These are phyloP conservation scores for Mantis religiosa DNA, from an alignment of 2,888 invertebrate genomes.

Conservation along the genomic window DNA sequence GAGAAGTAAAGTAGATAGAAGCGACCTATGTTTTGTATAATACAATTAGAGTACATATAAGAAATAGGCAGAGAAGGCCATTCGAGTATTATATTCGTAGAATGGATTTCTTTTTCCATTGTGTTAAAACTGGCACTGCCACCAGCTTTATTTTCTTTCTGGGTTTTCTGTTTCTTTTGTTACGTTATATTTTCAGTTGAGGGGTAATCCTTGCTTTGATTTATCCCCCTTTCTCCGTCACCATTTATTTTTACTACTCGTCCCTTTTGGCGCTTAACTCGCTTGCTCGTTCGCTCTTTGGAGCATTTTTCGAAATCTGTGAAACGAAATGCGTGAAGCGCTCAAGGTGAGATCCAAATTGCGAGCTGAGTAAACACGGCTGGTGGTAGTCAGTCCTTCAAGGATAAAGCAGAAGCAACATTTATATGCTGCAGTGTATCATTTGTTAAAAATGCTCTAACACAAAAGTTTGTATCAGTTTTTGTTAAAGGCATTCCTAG, in stretches of 20 bases:
- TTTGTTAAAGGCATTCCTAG: too few relatives aligned
- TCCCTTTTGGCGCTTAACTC: slow-evolving; percentile 11
- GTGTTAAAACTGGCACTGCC: not conserved
- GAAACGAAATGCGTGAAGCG: not conserved
- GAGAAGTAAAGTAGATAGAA: too few relatives aligned
- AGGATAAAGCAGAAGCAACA: too few relatives aligned
- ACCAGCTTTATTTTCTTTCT: not conserved
- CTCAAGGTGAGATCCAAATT: not conserved
- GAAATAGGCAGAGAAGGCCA: too few relatives aligned
- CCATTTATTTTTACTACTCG: not conserved
- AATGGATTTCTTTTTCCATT: not conserved
- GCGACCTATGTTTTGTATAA: too few relatives aligned
- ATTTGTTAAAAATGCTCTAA: too few relatives aligned
- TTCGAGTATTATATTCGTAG: too few relatives aligned
- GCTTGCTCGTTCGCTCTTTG: not conserved
- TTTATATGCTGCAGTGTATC: too few relatives aligned
- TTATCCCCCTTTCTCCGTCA: not conserved
- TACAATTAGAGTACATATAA: too few relatives aligned
- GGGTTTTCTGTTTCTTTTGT: not conserved
- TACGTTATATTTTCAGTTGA: not conserved
- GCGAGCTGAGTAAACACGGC: not conserved
- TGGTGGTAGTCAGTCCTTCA: not conserved
- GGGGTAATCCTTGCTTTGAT: not conserved
- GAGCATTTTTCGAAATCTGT: slow-evolving; percentile 1
- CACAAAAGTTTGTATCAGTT: too few relatives aligned